A percentile compares a stretch with the other conserved stretches of the same genome.
Evolutionary conservation across 2,113 vertebrate species (phyloP).

Genomic region (Tetrao urogallus): DNA sequence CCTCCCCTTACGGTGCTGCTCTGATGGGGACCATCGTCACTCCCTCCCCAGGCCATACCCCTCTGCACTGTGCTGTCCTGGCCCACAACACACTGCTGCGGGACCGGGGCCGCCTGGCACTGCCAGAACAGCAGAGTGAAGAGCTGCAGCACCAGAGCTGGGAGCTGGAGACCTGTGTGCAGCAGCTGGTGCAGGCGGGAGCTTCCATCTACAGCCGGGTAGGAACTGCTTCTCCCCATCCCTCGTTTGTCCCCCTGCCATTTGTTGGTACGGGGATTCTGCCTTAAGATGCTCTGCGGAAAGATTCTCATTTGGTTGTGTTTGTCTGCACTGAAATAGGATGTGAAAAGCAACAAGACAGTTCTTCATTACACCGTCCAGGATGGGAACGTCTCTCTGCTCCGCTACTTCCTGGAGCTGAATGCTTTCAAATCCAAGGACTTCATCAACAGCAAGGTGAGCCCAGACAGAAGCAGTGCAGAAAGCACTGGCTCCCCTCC

Average conservation of each 20-base stretch:
- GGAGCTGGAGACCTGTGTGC: constrained; percentile 65
- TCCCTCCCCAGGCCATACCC: constrained; percentile 40
- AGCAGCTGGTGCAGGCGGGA: constrained; percentile 63
- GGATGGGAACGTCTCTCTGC: constrained; percentile 47
- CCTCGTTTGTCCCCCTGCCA: rapidly evolving
- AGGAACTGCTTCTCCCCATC: background rate
- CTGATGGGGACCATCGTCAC: background rate
- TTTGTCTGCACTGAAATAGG: constrained; percentile 1
- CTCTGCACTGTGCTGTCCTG: constrained; percentile 68
- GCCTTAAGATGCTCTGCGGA: background rate
- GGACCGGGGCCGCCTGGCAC: background rate
- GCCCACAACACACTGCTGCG: constrained; percentile 57
- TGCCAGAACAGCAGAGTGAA: background rate
- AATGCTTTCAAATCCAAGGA: constrained; percentile 36
- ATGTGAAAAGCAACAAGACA: constrained; percentile 68
- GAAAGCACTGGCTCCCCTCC: background rate
- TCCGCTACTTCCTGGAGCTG: constrained; percentile 65
- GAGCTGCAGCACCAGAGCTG: constrained; percentile 10
- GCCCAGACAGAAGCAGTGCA: background rate
- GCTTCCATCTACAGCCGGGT: constrained; percentile 72
- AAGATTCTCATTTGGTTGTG: background rate
- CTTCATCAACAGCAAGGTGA: constrained; percentile 59
- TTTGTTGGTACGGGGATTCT: background rate
- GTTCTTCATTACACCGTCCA: constrained; percentile 58
- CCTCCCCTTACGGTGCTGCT: background rate